Evolutionary conservation across 1,140 invertebrate species (phyloP).

Genomic region (Cyclina sinensis): DNA sequence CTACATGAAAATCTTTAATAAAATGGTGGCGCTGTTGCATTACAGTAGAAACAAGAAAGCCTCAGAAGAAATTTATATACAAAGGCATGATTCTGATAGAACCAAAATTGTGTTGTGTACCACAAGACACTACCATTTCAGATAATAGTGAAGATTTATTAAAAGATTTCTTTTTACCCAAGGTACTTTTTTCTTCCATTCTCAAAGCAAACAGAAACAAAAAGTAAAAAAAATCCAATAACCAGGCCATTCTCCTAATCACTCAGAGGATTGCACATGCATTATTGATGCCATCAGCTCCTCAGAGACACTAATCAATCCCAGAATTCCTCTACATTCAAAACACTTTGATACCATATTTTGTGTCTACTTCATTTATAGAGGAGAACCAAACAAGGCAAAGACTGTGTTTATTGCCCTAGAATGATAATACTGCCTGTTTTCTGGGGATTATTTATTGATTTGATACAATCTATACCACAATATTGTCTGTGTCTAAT

Average conservation of each 20-base stretch:
- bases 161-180: neutral
- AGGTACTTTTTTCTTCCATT: neutral
- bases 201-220: neutral
- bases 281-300: constrained; percentile 60
- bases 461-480: constrained; percentile 36
- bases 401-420: constrained; percentile 34
- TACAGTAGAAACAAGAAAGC: neutral
- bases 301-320: constrained; percentile 43
- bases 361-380: constrained; percentile 8
- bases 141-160: neutral
- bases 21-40: no score
- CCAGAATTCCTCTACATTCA: constrained; percentile 50
- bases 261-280: constrained; percentile 50
- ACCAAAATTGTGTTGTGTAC: neutral
- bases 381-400: constrained; percentile 38
- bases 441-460: constrained; percentile 53
- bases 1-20: no score
- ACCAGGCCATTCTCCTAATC: constrained; percentile 43
- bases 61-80: constrained; percentile 1
- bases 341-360: constrained; percentile 46
- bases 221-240: constrained; percentile 12
- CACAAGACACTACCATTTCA: neutral
- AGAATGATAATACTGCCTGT: constrained; percentile 13
- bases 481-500: constrained; percentile 55
- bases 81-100: constrained; percentile 3